phyloP scores from a whole-genome alignment of 2,113 vertebrate genomes.

The Oceanites oceanicus region DNA sequence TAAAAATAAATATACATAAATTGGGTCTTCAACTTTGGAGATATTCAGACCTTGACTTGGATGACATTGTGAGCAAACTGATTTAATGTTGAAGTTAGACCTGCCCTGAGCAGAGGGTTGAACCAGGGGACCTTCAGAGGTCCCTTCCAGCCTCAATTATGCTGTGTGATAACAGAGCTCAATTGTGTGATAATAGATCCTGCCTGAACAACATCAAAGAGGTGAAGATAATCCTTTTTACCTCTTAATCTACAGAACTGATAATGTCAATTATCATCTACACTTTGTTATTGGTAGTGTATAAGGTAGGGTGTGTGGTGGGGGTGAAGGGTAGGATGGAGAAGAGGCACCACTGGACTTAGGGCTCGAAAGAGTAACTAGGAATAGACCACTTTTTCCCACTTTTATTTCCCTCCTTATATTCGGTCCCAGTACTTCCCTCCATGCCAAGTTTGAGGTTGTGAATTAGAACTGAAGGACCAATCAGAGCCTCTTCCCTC shows the following conservation, averaged over 20 bases:
- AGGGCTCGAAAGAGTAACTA: background rate
- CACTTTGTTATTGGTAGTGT: background rate
- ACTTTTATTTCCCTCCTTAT: background rate
- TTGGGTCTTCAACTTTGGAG: background rate
- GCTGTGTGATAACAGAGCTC: too few relatives aligned
- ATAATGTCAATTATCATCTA: background rate
- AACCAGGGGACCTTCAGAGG: background rate
- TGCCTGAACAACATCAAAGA: background rate
- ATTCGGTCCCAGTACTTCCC: background rate
- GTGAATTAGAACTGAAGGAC: background rate
- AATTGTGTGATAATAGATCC: background rate
- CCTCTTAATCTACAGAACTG: background rate
- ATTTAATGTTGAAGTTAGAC: background rate
- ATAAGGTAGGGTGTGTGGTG: background rate
- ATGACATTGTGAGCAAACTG: background rate
- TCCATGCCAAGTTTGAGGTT: background rate
- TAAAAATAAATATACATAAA: background rate
- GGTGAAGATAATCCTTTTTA: background rate
- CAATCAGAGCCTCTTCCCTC: background rate
- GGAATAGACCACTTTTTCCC: background rate
- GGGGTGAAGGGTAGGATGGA: background rate
- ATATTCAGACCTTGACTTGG: background rate
- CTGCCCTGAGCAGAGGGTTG: background rate
- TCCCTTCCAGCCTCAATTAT: background rate
- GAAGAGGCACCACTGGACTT: background rate